phyloP scores from a whole-genome alignment of 1,140 invertebrate species.

The Polypedilum vanderplanki region DNA sequence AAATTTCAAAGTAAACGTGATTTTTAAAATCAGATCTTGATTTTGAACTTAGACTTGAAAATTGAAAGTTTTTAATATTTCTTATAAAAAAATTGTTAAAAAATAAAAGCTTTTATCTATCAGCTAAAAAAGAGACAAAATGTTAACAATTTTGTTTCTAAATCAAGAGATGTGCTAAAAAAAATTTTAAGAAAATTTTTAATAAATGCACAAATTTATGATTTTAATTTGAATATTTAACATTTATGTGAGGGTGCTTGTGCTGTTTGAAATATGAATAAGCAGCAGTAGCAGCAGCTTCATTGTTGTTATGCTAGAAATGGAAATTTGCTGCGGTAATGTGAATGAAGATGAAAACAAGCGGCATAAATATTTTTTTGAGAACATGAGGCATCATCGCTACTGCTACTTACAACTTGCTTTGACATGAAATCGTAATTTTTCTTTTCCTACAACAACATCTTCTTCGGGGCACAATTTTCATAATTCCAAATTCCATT shows the following conservation, averaged over 20 bases:
- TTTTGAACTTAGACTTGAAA: too few species aligned
- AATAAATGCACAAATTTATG: slow-evolving; percentile 19
- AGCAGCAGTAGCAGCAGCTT: neutral
- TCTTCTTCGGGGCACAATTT: neutral
- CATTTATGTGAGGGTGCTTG: neutral
- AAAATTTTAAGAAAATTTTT: neutral
- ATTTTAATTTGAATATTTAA: slow-evolving; percentile 9
- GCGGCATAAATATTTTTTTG: neutral
- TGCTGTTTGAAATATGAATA: neutral
- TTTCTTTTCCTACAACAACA: neutral
- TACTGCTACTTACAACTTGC: neutral
- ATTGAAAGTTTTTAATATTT: too few species aligned
- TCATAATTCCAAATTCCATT: neutral
- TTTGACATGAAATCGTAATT: slow-evolving; percentile 14
- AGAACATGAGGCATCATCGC: neutral
- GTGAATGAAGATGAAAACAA: neutral
- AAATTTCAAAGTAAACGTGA: neutral
- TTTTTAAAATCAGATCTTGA: neutral
- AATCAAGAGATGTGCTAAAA: neutral
- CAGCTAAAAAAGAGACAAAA: too few species aligned
- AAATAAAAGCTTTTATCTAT: too few species aligned
- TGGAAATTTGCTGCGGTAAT: neutral
- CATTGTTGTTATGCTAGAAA: neutral
- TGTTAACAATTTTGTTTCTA: too few species aligned
- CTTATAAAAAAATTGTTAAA: too few species aligned